Conservation (phyloP, 2,113 vertebrate genomes). For the Dascyllus trimaculatus region DNA sequence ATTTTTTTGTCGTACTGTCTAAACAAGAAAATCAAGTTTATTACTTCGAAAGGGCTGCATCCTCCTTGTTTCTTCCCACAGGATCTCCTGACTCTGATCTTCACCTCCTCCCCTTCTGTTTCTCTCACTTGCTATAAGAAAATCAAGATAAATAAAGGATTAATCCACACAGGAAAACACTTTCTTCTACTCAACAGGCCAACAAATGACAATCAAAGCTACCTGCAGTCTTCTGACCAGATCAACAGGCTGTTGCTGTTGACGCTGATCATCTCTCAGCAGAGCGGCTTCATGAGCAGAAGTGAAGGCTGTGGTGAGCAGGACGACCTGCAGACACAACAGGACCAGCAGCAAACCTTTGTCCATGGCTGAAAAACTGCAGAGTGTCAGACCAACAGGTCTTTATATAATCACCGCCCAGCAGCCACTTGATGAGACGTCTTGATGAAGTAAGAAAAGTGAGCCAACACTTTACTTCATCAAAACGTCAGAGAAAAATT, state of each 20-base stretch:
- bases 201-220: too few relatives aligned
- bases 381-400: not conserved
- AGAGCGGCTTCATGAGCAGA: constrained; percentile 1
- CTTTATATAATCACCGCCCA: constrained; percentile 6
- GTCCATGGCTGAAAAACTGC: constrained; percentile 44
- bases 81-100: rapidly evolving
- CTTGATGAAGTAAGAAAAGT: not conserved
- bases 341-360: constrained; percentile 48
- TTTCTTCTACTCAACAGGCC: too few relatives aligned
- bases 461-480: not conserved
- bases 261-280: not conserved
- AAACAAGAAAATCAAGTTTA: too few relatives aligned
- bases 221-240: not conserved
- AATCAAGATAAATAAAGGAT: not conserved
- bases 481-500: too few relatives aligned
- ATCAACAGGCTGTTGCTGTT: too few relatives aligned
- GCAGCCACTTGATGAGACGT: not conserved
- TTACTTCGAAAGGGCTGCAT: not conserved
- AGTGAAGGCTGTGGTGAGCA: constrained; percentile 50
- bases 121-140: not conserved
- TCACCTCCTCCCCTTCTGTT: too few relatives aligned
- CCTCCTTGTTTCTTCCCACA: not conserved
- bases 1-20: too few relatives aligned
- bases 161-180: not conserved
- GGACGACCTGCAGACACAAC: constrained; percentile 58